phyloP scores from a whole-genome alignment of 2,113 vertebrate species.

The Dipodomys stephensi region DNA sequence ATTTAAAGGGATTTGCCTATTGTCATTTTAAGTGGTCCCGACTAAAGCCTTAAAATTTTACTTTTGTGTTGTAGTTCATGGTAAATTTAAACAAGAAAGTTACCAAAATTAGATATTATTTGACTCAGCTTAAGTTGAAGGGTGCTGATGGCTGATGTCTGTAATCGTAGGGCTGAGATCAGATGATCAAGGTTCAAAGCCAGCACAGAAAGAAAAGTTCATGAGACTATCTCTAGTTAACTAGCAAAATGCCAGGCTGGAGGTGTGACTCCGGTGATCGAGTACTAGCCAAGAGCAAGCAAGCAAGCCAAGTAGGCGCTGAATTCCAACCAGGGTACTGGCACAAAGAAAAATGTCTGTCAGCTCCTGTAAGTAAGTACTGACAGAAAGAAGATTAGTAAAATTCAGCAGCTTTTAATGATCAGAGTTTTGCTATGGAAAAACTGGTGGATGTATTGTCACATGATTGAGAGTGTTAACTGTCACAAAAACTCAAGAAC shows the following conservation, averaged over 20 bases:
- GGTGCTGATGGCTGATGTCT: no score
- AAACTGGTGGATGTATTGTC: not conserved
- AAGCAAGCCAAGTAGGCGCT: no score
- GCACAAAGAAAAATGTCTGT: not conserved
- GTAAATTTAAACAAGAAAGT: not conserved
- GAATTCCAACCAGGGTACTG: no score
- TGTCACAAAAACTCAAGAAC: conserved; percentile 19
- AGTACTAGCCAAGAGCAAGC: no score
- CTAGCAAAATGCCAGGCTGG: no score
- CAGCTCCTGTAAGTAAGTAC: not conserved
- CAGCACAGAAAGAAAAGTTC: no score
- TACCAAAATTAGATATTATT: not conserved
- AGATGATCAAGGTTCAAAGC: no score
- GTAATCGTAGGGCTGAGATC: no score
- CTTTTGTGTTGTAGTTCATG: not conserved
- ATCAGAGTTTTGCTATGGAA: not conserved
- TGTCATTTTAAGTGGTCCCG: not conserved
- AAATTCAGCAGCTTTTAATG: conserved; percentile 8
- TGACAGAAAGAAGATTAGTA: not conserved
- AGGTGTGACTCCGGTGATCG: no score
- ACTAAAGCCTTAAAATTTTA: not conserved
- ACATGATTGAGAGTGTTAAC: conserved; percentile 25
- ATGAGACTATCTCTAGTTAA: no score
- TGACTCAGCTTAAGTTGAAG: not conserved
- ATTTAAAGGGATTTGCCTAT: not conserved